These are phyloP conservation scores for Synanceia verrucosa DNA, from an alignment of 2,797 vertebrate species.

Conservation along the genomic window DNA sequence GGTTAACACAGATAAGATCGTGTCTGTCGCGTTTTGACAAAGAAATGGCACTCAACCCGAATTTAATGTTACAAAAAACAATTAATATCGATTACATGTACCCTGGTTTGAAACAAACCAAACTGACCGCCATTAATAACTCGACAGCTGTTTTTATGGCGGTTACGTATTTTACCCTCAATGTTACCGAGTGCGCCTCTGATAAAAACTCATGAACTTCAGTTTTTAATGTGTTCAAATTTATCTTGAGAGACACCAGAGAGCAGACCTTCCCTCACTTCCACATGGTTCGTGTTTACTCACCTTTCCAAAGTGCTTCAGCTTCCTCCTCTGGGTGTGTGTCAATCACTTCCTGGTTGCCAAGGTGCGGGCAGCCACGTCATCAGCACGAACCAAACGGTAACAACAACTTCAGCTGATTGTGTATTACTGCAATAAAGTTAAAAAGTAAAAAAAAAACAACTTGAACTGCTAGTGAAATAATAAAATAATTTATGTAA, in stretches of 20 bases:
- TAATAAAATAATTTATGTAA: too few species aligned
- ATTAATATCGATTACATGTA: background rate
- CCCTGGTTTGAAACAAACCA: background rate
- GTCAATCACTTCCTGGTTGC: constrained; percentile 71
- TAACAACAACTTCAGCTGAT: too few species aligned
- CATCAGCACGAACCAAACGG: constrained; percentile 5
- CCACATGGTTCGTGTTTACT: constrained; percentile 41
- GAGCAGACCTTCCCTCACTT: background rate
- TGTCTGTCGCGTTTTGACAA: background rate
- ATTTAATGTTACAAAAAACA: background rate
- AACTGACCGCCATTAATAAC: constrained; percentile 18
- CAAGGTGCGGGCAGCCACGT: constrained; percentile 53
- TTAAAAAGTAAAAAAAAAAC: too few species aligned
- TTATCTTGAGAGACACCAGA: background rate
- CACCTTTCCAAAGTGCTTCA: constrained; percentile 47
- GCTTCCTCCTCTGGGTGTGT: constrained; percentile 10
- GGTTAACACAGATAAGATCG: background rate
- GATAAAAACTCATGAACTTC: background rate
- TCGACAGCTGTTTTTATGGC: background rate
- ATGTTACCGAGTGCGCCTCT: too few species aligned
- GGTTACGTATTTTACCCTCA: background rate
- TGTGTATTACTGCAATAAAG: too few species aligned
- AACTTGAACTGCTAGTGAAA: too few species aligned
- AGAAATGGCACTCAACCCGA: background rate
- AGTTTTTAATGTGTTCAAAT: background rate